Evolutionary conservation across 2,797 vertebrate species (phyloP), one percentile per base, ranked within the genome.

Genomic region (Megalops cyprinoides): DNA sequence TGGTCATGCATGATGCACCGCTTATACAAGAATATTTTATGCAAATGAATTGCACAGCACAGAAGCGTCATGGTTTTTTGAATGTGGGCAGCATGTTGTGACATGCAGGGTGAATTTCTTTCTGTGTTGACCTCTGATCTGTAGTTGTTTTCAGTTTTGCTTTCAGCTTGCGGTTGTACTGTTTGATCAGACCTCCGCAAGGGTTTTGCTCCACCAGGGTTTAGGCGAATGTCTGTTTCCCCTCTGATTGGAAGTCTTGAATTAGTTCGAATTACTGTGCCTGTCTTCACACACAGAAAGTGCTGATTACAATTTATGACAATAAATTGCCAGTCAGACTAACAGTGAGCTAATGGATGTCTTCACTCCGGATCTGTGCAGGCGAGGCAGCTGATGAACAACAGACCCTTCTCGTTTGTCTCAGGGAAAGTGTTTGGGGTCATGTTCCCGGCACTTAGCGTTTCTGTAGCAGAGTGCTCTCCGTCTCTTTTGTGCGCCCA

Each of bases 31-130:
- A 44, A 51, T 31, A 67, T 44, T 20, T 56, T 62, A 76, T 74
- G 73, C 77, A 79, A 79, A 76, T 37, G 39, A 74, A 23, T 48
- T n/a, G 42, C 23, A 8, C 49, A 8, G 49, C 49, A n/a, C n/a
- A 6, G 42, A n/a, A 46, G 69, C 39, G 23, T 49, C 39, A 34
- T 34, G 67, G 9, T 7, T 1, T 4, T 14, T 55, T 56, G 37
- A 53, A 53, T 53, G 51, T 18, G 46, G 18, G 18, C 60, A 28
- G 31, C 31, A 14, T 9, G 28, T 15, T 6, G 28, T 12, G 37
- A 10, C 12, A 9, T 31, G 34, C 69, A 74, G 69, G 46, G 42
- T 42, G 23, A 25, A 39, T 4, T 42, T 25, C 34, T 77, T 46
- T 60, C 25, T 37, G 8, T 44, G 25, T 77, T 1, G 23, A 28